Evolutionary conservation across 1,140 invertebrate genomes (phyloP), one percentile per base, ranked within the genome.

Genomic region (Drosophila pseudoananassae): DNA sequence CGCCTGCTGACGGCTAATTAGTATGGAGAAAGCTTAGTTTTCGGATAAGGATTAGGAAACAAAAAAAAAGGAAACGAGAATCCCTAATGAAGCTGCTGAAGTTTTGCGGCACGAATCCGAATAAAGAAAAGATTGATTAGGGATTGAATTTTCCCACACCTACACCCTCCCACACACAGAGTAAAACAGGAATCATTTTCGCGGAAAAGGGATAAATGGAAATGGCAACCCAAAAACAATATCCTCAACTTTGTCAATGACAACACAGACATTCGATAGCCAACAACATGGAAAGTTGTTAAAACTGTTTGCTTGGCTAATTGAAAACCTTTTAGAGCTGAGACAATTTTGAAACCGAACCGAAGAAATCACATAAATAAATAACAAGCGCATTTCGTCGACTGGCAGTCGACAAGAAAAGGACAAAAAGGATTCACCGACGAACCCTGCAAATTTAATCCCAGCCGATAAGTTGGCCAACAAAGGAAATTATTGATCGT

Each of bases 401-500:
- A 56, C 51, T 56, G 47, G 66, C 64, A 70, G n/a, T 56, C 7
- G 66, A 56, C 43, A 56, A 47, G 53, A 75, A 80, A 80, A 79
- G 77, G 45, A 64, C 46, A 77, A 46, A 60, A 65, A 76, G 51
- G 56, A 68, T 64, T 57, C 60, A 50, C 46, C 58, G 59, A 54
- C 61, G 63, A 78, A 74, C 58, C 83, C 75, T 47, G 78, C 66
- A 74, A 69, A 82, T 72, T 65, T 87, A 83, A 87, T 82, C 71
- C 75, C 40, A 8, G n/a, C 78, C 74, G 66, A 76, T 69, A 82
- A 76, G 77, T 65, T 78, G 61, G 60, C 58, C 68, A 63, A 61
- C 58, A 54, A 61, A 78, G 40, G 69, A 87, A 78, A 70, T 88
- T 87, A 88, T 87, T 87, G 83, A 88, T 88, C 68, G 73, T 23